These are phyloP conservation scores for Coenobita brevimanus DNA, from an alignment of 1,140 invertebrate species.

Conservation along the genomic window DNA sequence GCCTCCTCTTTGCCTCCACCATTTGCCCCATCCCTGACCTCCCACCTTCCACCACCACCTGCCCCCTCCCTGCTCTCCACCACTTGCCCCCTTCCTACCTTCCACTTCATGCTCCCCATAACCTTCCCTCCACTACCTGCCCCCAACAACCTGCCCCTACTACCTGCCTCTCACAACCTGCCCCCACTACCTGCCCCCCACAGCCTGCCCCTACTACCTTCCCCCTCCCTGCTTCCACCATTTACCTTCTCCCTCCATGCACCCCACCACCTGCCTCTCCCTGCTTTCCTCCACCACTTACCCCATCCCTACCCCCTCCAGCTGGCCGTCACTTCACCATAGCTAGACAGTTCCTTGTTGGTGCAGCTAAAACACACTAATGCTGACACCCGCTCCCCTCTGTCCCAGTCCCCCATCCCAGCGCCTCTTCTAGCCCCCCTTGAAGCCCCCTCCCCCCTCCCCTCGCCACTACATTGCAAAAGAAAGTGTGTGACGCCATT, in stretches of 20 bases:
- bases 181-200: neutral
- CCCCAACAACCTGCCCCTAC: neutral
- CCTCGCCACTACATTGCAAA: no score
- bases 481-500: no score
- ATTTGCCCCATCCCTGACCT: neutral
- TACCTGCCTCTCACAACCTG: neutral
- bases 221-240: slow-evolving; percentile 18
- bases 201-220: neutral
- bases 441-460: no score
- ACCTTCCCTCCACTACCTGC: neutral
- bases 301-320: no score
- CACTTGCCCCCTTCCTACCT: neutral
- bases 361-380: no score
- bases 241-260: neutral
- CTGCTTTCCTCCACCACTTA: neutral
- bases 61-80: neutral
- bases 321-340: no score
- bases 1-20: no score
- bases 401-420: no score
- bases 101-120: neutral
- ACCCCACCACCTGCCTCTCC: neutral
- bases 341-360: no score
- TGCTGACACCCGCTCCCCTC: no score
- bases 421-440: no score
- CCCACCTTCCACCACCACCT: neutral